phyloP scores from a whole-genome alignment of 2,888 invertebrate species.

The Tethea ocularis region DNA sequence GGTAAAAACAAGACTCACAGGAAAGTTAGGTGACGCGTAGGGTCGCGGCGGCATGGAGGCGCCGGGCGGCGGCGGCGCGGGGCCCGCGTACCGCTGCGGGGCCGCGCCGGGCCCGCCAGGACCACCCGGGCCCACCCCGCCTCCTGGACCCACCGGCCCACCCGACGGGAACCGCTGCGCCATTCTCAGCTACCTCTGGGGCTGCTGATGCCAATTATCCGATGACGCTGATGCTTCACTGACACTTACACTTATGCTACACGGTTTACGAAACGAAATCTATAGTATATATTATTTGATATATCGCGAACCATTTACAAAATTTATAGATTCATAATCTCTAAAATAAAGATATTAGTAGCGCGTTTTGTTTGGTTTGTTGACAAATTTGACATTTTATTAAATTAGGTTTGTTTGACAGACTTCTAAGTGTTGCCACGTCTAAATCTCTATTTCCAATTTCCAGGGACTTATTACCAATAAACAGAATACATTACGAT shows the following conservation, averaged over 20 bases:
- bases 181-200: conserved; percentile 40
- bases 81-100: conserved; percentile 67
- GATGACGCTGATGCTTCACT: neutral
- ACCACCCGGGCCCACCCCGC: conserved; percentile 76
- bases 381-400: neutral
- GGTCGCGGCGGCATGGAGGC: conserved; percentile 88
- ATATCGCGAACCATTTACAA: neutral
- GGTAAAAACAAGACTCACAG: conserved; percentile 80
- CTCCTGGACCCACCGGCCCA: conserved; percentile 70
- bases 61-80: conserved; percentile 83
- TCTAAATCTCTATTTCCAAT: too few species aligned
- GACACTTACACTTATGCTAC: conserved; percentile 10
- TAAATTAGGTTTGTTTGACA: too few species aligned
- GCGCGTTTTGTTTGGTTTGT: neutral
- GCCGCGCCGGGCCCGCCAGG: conserved; percentile 67
- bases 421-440: too few species aligned
- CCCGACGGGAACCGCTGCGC: conserved; percentile 69
- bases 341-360: neutral
- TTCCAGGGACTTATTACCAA: too few species aligned
- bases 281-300: neutral
- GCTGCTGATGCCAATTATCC: too few species aligned
- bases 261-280: neutral
- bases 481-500: too few species aligned
- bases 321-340: neutral
- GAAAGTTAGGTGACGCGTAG: conserved; percentile 89